A percentile compares a stretch with the other conserved stretches of the same genome.
Conservation (phyloP, 1,140 invertebrate species). For the Trichogramma pretiosum region DNA sequence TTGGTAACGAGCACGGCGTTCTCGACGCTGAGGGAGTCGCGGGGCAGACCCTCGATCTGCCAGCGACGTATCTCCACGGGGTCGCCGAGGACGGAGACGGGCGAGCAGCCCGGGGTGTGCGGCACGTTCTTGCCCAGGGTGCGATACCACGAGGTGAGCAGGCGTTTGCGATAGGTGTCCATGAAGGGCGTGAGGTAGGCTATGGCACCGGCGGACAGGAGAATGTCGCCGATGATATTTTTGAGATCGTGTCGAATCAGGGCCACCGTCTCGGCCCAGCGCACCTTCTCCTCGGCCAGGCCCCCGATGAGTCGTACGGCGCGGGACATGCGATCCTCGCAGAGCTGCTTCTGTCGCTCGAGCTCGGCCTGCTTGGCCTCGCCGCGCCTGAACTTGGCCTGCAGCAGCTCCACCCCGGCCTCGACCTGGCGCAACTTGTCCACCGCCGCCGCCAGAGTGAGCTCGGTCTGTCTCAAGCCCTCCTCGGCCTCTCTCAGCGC, state of each 20-base stretch:
- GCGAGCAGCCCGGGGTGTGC: constrained; percentile 49
- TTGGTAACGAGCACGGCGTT: constrained; percentile 59
- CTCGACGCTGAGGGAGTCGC: constrained; percentile 58
- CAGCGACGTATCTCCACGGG: constrained; percentile 53
- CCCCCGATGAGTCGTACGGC: constrained; percentile 63
- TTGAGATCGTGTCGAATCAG: constrained; percentile 52
- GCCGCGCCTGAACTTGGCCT: constrained; percentile 54
- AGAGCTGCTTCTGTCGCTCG: constrained; percentile 67
- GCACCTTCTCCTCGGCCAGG: constrained; percentile 49
- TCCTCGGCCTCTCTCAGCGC: constrained; percentile 52
- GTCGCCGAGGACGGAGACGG: constrained; percentile 53
- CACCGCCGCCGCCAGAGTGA: constrained; percentile 50
- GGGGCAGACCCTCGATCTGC: constrained; percentile 61
- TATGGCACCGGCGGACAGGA: constrained; percentile 51
- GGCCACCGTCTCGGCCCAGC: constrained; percentile 60
- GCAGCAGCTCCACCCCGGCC: constrained; percentile 55
- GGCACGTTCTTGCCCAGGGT: constrained; percentile 36
- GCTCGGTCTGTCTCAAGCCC: constrained; percentile 55
- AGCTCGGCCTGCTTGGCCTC: constrained; percentile 57
- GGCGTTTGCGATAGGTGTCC: constrained; percentile 42
- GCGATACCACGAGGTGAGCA: constrained; percentile 32
- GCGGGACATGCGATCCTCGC: constrained; percentile 65
- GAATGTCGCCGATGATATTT: constrained; percentile 57
- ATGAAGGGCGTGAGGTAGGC: constrained; percentile 63
- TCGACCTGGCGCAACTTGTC: constrained; percentile 51